These are phyloP conservation scores for Patiria miniata DNA, from an alignment of 35 echinoderm and acorn worm genomes.

Conservation along the genomic window DNA sequence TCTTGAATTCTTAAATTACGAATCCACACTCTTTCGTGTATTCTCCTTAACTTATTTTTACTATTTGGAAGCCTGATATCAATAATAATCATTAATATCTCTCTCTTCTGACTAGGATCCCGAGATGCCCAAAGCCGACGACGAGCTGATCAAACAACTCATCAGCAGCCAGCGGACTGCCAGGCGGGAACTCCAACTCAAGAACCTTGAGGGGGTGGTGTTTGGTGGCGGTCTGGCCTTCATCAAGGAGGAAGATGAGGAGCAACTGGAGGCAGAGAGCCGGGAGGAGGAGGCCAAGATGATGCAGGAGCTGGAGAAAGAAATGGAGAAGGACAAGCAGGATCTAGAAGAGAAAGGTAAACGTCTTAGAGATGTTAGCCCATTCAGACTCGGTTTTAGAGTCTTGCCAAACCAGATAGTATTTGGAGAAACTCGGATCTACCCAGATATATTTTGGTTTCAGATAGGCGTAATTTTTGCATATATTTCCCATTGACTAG, in stretches of 20 bases:
- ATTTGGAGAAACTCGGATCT: too few relatives aligned
- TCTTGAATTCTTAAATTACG: too few relatives aligned
- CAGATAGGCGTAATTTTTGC: too few relatives aligned
- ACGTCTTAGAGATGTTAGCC: not conserved
- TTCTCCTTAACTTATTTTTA: too few relatives aligned
- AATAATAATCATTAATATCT: not conserved
- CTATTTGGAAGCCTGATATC: too few relatives aligned
- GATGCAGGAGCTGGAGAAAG: slow-evolving; percentile 57
- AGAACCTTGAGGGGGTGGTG: slow-evolving; percentile 69
- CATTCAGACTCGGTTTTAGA: too few relatives aligned
- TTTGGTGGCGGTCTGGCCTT: slow-evolving; percentile 40
- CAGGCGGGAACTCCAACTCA: slow-evolving; percentile 84
- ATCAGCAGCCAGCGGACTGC: slow-evolving; percentile 69
- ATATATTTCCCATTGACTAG: too few relatives aligned
- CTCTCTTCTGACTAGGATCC: not conserved
- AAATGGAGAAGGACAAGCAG: slow-evolving; percentile 49
- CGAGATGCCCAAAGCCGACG: slow-evolving; percentile 50
- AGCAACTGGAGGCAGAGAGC: slow-evolving; percentile 53
- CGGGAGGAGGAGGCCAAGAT: slow-evolving; percentile 24
- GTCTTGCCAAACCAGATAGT: too few relatives aligned
- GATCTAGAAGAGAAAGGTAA: slow-evolving; percentile 41
- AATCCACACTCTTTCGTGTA: too few relatives aligned
- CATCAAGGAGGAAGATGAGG: slow-evolving; percentile 40
- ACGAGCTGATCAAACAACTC: slow-evolving; percentile 67
- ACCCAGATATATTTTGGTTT: too few relatives aligned